Conservation (phyloP, 2,113 vertebrate species). For the Asarcornis scutulata region DNA sequence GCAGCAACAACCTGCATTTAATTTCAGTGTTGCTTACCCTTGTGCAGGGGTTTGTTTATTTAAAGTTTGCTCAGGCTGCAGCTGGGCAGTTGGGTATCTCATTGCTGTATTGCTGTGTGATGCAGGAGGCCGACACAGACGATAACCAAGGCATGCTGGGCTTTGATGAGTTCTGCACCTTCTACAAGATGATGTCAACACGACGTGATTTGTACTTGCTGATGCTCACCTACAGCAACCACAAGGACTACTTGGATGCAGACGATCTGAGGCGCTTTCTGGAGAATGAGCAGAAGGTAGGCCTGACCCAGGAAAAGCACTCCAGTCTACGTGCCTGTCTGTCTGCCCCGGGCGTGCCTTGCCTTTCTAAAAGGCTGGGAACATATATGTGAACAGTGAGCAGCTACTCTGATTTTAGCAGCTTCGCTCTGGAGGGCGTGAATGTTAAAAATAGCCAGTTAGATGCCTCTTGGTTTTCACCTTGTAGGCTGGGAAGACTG, state of each 20-base stretch:
- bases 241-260: constrained; percentile 90
- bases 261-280: constrained; percentile 88
- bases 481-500: neutral
- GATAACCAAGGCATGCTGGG: constrained; percentile 91
- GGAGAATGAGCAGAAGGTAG: constrained; percentile 93
- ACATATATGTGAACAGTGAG: neutral
- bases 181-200: constrained; percentile 99
- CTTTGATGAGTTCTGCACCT: constrained; percentile 97
- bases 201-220: constrained; percentile 95
- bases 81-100: neutral
- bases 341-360: neutral
- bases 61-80: neutral
- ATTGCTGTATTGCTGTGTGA: neutral
- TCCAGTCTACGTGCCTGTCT: neutral
- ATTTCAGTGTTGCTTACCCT: neutral
- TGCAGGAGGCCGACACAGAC: constrained; percentile 95
- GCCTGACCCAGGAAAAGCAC: neutral
- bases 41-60: neutral
- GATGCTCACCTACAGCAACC: constrained; percentile 96
- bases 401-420: neutral
- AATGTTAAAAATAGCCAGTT: neutral
- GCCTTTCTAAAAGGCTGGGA: neutral
- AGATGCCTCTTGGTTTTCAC: neutral
- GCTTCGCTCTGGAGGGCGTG: neutral
- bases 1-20: neutral